phyloP scores from a whole-genome alignment of 2,888 invertebrate genomes.

The Apotomis turbidana region DNA sequence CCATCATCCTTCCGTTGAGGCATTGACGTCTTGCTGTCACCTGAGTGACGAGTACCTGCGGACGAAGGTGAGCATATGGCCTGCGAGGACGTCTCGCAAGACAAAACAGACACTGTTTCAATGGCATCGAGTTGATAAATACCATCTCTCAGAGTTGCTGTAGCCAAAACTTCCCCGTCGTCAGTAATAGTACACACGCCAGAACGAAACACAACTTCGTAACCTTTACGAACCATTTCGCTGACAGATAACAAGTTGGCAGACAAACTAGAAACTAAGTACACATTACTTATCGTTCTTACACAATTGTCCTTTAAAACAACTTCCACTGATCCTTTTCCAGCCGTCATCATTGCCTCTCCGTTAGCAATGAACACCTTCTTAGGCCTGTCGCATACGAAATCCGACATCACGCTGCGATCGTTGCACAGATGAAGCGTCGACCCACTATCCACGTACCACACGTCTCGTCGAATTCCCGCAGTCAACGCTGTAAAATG shows the following conservation, averaged over 20 bases:
- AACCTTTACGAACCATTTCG: background rate
- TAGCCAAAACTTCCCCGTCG: background rate
- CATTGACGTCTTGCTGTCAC: background rate
- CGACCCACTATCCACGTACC: background rate
- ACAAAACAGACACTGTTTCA: background rate
- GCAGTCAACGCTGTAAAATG: background rate
- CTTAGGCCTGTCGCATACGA: background rate
- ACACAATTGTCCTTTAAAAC: background rate
- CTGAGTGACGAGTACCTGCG: background rate
- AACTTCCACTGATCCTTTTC: background rate
- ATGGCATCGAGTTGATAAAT: background rate
- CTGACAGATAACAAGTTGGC: conserved; percentile 1
- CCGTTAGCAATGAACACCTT: background rate
- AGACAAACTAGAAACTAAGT: conserved; percentile 17
- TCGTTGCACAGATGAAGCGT: background rate
- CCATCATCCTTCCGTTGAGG: background rate
- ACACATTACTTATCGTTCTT: background rate
- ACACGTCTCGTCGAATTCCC: background rate
- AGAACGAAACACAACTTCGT: background rate
- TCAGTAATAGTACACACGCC: background rate
- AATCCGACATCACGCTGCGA: background rate
- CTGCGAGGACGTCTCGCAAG: background rate
- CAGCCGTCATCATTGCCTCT: background rate
- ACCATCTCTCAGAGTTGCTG: background rate
- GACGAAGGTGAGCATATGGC: background rate